phyloP scores from a whole-genome alignment of 92 coral and sea anemone genomes.

The Palythoa caribaeorum region DNA sequence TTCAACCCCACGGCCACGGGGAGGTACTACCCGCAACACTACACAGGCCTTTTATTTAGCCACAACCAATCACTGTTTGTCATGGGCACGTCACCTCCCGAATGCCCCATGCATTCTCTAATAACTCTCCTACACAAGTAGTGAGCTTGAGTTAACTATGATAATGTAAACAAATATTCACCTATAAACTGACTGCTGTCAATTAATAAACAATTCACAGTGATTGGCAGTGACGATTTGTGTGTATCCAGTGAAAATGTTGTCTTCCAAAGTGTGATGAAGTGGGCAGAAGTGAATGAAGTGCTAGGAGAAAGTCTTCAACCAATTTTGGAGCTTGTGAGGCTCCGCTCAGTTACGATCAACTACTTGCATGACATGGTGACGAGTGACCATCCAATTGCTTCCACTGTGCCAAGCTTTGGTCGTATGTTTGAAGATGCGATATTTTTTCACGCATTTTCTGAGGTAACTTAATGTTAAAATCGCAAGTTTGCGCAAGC shows the following conservation, averaged over 20 bases:
- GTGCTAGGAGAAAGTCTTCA: conserved; percentile 74
- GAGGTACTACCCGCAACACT: too few species aligned
- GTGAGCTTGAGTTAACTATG: not conserved
- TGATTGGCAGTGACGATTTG: conserved; percentile 79
- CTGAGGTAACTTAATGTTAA: conserved; percentile 65
- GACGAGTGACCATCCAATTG: conserved; percentile 86
- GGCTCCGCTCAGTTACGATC: conserved; percentile 81
- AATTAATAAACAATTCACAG: conserved; percentile 38
- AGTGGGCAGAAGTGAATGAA: conserved; percentile 95
- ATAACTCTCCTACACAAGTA: too few species aligned
- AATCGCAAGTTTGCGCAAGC: too few species aligned
- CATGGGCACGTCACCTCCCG: too few species aligned
- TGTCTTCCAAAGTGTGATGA: conserved; percentile 92
- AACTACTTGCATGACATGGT: conserved; percentile 91
- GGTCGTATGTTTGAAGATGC: conserved; percentile 85
- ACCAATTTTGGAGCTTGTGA: conserved; percentile 77
- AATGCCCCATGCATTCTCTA: not conserved
- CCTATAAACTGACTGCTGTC: not conserved
- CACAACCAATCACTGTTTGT: too few species aligned
- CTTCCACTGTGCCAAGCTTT: conserved; percentile 79
- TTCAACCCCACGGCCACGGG: too few species aligned
- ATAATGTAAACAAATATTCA: not conserved
- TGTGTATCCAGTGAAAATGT: conserved; percentile 92
- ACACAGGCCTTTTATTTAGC: too few species aligned
- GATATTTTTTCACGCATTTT: conserved; percentile 86